Evolutionary conservation across 2,113 vertebrate species (phyloP).

Genomic region (Solea solea): DNA sequence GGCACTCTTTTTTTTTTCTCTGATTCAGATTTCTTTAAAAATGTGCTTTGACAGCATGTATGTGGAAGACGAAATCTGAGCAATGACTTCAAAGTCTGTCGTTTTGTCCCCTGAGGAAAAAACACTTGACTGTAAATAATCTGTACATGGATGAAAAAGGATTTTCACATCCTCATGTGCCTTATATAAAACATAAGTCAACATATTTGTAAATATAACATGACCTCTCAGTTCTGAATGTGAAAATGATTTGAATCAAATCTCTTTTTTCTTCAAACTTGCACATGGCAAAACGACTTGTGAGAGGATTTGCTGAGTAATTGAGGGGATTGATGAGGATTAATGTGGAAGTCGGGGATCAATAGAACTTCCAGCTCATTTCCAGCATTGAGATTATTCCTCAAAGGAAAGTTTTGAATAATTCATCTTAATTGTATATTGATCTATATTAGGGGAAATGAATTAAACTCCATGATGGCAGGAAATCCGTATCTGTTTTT

Average conservation of each 20-base stretch:
- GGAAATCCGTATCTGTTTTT: constrained; percentile 34
- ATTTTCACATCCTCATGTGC: neutral
- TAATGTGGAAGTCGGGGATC: constrained; percentile 50
- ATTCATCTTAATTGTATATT: constrained; percentile 58
- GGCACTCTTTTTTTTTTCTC: constrained; percentile 5
- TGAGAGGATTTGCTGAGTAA: constrained; percentile 53
- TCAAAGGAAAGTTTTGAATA: constrained; percentile 50
- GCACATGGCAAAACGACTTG: neutral
- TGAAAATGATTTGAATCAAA: constrained; percentile 3
- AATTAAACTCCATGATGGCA: constrained; percentile 25
- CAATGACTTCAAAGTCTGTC: constrained; percentile 14
- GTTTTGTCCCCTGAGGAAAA: constrained; percentile 21
- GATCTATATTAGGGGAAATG: constrained; percentile 35
- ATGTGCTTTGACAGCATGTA: constrained; percentile 9
- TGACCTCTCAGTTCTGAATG: no score
- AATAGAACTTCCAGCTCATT: constrained; percentile 61
- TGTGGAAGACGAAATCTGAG: constrained; percentile 14
- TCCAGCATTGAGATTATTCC: constrained; percentile 53
- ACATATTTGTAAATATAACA: neutral
- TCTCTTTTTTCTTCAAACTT: neutral
- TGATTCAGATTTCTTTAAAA: constrained; percentile 43
- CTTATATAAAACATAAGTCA: constrained; percentile 17
- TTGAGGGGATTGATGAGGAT: constrained; percentile 50
- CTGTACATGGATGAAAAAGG: neutral
- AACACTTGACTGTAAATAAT: neutral